Evolutionary conservation across 2,888 invertebrate species (phyloP).

Genomic region (Chloroclysta siterata): DNA sequence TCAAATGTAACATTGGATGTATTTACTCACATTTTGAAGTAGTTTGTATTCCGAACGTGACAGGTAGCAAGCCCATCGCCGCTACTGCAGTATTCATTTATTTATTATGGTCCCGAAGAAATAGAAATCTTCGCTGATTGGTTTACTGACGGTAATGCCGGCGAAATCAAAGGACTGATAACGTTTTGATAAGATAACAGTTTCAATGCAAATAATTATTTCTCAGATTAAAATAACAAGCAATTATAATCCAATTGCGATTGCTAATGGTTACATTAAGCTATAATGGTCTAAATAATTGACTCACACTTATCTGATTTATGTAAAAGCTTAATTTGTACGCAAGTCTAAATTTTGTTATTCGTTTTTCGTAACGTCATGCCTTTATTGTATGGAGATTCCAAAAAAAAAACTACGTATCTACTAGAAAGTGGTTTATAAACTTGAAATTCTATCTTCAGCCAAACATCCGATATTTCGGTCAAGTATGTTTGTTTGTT

Average conservation of each 20-base stretch:
- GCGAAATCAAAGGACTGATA: slow-evolving; percentile 39
- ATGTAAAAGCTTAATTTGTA: neutral
- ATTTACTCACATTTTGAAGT: neutral
- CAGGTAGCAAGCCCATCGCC: too few relatives aligned
- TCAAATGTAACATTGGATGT: too few relatives aligned
- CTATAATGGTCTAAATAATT: slow-evolving; percentile 18
- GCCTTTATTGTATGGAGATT: slow-evolving; percentile 1
- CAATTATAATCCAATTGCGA: slow-evolving; percentile 47
- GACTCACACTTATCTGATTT: slow-evolving; percentile 21
- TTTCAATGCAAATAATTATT: slow-evolving; percentile 31
- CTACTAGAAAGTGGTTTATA: slow-evolving; percentile 11
- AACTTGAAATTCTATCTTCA: slow-evolving; percentile 22
- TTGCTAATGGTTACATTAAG: slow-evolving; percentile 29
- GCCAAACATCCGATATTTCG: slow-evolving; percentile 25
- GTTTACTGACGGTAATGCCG: slow-evolving; percentile 26
- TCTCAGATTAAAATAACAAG: slow-evolving; percentile 48
- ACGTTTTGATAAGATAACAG: slow-evolving; percentile 23
- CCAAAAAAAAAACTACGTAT: too few relatives aligned
- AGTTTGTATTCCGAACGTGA: too few relatives aligned
- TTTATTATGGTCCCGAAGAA: neutral
- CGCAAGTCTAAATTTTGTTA: too few relatives aligned
- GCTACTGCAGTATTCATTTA: neutral
- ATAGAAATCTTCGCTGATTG: neutral
- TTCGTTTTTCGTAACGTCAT: too few relatives aligned
- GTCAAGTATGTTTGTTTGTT: slow-evolving; percentile 52